These are phyloP conservation scores for Protomyctophum bolini DNA, from an alignment of 2,113 vertebrate genomes.

Conservation along the genomic window DNA sequence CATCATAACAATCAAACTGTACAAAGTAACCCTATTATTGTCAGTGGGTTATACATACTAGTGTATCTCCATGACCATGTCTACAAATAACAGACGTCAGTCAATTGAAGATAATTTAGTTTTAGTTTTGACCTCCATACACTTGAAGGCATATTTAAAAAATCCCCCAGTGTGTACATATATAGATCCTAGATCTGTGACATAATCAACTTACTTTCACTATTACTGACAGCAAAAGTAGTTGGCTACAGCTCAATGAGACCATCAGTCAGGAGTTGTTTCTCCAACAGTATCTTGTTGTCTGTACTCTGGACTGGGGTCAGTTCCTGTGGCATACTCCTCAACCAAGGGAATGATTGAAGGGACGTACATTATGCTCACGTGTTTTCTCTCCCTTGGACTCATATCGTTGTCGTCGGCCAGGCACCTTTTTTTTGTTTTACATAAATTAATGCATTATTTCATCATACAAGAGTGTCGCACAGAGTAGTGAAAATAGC, in stretches of 20 bases:
- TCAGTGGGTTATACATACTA: constrained; percentile 18
- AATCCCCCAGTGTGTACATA: constrained; percentile 23
- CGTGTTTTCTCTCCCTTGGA: too few species aligned
- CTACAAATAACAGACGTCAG: constrained; percentile 7
- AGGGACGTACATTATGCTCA: constrained; percentile 32
- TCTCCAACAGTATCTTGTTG: constrained; percentile 20
- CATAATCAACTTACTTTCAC: not conserved
- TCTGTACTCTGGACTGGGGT: constrained; percentile 26
- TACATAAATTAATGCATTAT: constrained; percentile 55
- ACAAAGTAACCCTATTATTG: constrained; percentile 65
- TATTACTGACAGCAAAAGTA: not conserved
- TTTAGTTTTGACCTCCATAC: constrained; percentile 2
- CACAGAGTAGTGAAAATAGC: too few species aligned
- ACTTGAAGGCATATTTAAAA: constrained; percentile 15
- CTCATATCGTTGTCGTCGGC: not conserved
- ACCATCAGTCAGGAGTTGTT: constrained; percentile 29
- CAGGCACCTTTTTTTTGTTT: constrained; percentile 14
- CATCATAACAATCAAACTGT: constrained; percentile 49
- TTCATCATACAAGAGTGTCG: constrained; percentile 11
- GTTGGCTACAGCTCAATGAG: constrained; percentile 16
- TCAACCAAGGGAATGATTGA: constrained; percentile 27
- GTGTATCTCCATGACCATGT: constrained; percentile 31
- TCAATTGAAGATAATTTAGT: constrained; percentile 16
- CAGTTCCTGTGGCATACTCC: constrained; percentile 22
- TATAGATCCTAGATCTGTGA: constrained; percentile 2